Percentiles rank a stretch among this genome's conserved stretches.
Evolutionary conservation across 2,797 vertebrate genomes (phyloP).

Genomic region (Uromys caudimaculatus): DNA sequence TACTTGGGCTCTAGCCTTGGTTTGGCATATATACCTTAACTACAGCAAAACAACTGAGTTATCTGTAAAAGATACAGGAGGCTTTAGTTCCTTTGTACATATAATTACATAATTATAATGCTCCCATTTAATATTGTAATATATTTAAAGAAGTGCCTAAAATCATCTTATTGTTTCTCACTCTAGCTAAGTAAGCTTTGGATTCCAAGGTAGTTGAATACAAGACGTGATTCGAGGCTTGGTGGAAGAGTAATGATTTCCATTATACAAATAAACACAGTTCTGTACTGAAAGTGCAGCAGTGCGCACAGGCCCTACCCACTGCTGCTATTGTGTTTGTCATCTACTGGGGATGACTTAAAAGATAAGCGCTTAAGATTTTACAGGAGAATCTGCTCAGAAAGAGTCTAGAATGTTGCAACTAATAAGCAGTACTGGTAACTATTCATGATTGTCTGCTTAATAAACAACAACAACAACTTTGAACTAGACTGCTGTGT

Average conservation of each 20-base stretch:
- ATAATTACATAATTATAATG: background rate
- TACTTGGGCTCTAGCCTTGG: background rate
- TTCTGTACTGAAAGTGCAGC: background rate
- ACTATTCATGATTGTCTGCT: constrained; percentile 12
- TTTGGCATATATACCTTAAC: background rate
- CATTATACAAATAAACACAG: background rate
- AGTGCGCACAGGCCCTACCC: background rate
- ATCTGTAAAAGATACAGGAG: background rate
- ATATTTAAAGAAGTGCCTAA: background rate
- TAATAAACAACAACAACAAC: background rate
- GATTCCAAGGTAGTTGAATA: constrained; percentile 27
- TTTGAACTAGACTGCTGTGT: background rate
- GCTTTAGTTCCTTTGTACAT: background rate
- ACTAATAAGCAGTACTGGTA: background rate
- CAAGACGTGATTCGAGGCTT: constrained; percentile 21
- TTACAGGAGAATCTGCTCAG: constrained; percentile 2
- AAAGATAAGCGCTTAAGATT: constrained; percentile 31
- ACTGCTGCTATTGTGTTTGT: background rate
- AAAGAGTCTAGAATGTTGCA: constrained; percentile 4
- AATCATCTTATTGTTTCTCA: constrained; percentile 43
- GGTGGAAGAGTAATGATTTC: background rate
- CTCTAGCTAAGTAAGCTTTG: constrained; percentile 45
- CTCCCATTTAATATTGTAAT: constrained; percentile 57
- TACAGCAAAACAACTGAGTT: background rate
- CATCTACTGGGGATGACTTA: constrained; percentile 1